Evolutionary conservation across 1,140 invertebrate genomes (phyloP).

Genomic region (Brachionus angularis): DNA sequence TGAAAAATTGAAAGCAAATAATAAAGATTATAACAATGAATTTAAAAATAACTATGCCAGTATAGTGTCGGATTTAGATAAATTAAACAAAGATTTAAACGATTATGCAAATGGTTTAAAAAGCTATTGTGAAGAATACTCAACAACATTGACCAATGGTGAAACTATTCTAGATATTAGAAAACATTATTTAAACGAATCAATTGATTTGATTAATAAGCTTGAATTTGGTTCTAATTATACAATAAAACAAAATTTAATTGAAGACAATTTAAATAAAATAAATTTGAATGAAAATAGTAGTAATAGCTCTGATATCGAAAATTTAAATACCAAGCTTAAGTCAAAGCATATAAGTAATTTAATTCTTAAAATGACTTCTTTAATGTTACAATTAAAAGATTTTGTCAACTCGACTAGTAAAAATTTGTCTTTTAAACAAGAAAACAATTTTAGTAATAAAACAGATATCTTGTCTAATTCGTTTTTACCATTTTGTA

Average conservation of each 20-base stretch:
- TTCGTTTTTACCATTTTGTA: constrained; percentile 66
- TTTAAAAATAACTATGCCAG: constrained; percentile 83
- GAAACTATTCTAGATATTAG: not conserved
- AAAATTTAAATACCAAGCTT: not conserved
- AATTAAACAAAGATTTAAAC: constrained; percentile 80
- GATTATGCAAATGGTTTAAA: constrained; percentile 69
- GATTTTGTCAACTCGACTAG: not conserved
- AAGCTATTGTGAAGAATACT: constrained; percentile 57
- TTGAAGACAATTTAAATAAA: constrained; percentile 28
- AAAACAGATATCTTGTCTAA: not conserved
- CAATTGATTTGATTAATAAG: not conserved
- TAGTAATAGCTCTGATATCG: not conserved
- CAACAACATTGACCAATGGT: constrained; percentile 63
- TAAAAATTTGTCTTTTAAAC: not conserved
- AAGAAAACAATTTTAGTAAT: not conserved
- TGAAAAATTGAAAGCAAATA: constrained; percentile 74
- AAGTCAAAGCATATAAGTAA: constrained; percentile 4
- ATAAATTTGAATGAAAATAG: constrained; percentile 9
- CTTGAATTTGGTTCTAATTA: not conserved
- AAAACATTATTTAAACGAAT: not conserved
- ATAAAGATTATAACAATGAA: constrained; percentile 70
- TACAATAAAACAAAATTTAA: too few relatives aligned
- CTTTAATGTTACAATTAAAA: not conserved
- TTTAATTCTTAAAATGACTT: constrained; percentile 9
- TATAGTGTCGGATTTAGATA: constrained; percentile 81